Percentiles rank a stretch among this genome's conserved stretches.
Evolutionary conservation across 1,140 invertebrate genomes (phyloP).

Genomic region (Coenobita brevimanus): DNA sequence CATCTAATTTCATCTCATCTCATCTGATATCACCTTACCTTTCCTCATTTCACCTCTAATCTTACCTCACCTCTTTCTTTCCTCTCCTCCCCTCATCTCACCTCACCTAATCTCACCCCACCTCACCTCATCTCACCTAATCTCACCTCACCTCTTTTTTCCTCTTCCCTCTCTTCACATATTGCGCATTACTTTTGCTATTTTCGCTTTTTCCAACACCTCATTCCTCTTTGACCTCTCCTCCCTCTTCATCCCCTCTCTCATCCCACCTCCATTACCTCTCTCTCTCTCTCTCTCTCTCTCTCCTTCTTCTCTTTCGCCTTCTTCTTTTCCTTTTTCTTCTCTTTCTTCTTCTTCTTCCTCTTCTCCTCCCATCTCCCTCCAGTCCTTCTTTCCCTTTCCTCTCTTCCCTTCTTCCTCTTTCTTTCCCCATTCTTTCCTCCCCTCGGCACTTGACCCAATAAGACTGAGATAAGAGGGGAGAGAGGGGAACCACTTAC

Average conservation of each 20-base stretch:
- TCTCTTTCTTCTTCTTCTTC: neutral
- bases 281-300: neutral
- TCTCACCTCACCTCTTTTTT: neutral
- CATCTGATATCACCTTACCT: no score
- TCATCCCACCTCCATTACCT: neutral
- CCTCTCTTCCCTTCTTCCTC: neutral
- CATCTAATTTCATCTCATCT: neutral
- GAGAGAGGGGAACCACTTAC: no score
- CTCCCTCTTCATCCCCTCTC: slow-evolving; percentile 12
- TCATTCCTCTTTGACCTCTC: neutral
- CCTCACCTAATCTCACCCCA: neutral
- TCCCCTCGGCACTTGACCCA: neutral
- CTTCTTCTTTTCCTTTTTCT: neutral
- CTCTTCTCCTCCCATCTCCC: neutral
- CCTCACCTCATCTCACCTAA: neutral
- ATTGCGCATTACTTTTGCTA: neutral
- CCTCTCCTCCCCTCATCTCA: no score
- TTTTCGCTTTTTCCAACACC: neutral
- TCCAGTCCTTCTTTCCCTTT: neutral
- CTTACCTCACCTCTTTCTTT: neutral
- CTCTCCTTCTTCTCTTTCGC: no score
- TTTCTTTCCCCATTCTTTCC: neutral
- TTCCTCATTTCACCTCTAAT: neutral
- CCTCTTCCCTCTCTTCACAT: no score
- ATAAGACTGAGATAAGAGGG: no score